Conservation (phyloP, 2,888 invertebrate species). For the Agriopis marginaria region DNA sequence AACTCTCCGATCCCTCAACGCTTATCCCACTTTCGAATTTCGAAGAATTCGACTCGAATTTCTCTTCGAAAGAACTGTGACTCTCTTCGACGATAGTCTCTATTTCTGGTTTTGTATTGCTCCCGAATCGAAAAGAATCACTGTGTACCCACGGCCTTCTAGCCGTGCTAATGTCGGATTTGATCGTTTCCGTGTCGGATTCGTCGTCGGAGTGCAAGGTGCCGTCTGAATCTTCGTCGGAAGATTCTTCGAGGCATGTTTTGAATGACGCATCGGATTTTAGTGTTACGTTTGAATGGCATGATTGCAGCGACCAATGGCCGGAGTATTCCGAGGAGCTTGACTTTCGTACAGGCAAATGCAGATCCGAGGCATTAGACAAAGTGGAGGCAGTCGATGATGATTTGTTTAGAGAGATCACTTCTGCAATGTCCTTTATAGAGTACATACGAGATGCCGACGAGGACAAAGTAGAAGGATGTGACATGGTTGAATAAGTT, state of each 20-base stretch:
- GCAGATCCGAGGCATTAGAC: constrained; percentile 73
- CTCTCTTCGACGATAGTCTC: constrained; percentile 66
- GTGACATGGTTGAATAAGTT: constrained; percentile 68
- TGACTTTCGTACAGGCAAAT: constrained; percentile 72
- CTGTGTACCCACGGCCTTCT: constrained; percentile 81
- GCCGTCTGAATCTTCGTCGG: constrained; percentile 73
- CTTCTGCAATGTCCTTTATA: constrained; percentile 78
- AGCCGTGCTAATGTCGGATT: constrained; percentile 74
- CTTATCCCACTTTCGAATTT: constrained; percentile 78
- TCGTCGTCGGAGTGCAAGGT: constrained; percentile 79
- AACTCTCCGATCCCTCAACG: constrained; percentile 71
- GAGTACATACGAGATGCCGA: constrained; percentile 73
- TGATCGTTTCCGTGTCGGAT: constrained; percentile 78
- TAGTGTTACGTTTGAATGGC: constrained; percentile 76
- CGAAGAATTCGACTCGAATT: constrained; percentile 64
- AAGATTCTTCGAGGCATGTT: constrained; percentile 76
- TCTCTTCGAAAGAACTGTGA: constrained; percentile 56
- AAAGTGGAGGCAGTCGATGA: constrained; percentile 69
- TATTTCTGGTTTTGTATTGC: constrained; percentile 59
- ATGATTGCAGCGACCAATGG: constrained; percentile 77
- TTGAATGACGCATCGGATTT: constrained; percentile 76
- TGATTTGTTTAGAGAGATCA: constrained; percentile 71
- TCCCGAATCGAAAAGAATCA: constrained; percentile 77
- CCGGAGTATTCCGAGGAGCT: constrained; percentile 82
- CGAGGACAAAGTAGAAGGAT: constrained; percentile 68